These are phyloP conservation scores for Tuberolachnus salignus DNA, from an alignment of 2,888 invertebrate genomes.

Conservation along the genomic window DNA sequence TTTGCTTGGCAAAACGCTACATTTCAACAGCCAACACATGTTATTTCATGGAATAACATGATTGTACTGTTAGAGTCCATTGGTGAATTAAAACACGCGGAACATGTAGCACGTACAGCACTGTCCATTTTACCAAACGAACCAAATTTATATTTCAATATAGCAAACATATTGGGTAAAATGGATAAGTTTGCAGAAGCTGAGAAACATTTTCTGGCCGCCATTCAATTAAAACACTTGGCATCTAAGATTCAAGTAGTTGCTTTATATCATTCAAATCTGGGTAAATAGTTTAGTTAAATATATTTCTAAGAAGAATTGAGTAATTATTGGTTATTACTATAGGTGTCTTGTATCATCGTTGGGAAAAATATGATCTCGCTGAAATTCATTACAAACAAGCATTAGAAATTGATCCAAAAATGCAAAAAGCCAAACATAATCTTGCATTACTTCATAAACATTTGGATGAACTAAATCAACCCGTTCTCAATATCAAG, in stretches of 20 bases:
- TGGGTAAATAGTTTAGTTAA: slow-evolving; percentile 70
- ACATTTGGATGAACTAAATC: slow-evolving; percentile 35
- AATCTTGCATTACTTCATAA: slow-evolving; percentile 69
- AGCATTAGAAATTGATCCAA: slow-evolving; percentile 76
- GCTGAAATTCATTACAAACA: slow-evolving; percentile 78
- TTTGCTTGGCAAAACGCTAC: slow-evolving; percentile 84
- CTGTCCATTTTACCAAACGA: slow-evolving; percentile 75
- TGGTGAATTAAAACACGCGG: slow-evolving; percentile 71
- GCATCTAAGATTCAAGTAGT: slow-evolving; percentile 63
- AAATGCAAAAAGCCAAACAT: slow-evolving; percentile 71
- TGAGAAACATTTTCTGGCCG: slow-evolving; percentile 78
- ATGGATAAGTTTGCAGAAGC: slow-evolving; percentile 76
- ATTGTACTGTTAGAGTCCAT: slow-evolving; percentile 69
- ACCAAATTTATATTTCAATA: slow-evolving; percentile 80
- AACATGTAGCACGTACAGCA: slow-evolving; percentile 74
- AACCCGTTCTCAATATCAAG: slow-evolving; percentile 29
- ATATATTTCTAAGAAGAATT: background rate
- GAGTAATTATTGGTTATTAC: slow-evolving; percentile 28
- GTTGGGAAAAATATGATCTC: slow-evolving; percentile 79
- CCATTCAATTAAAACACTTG: slow-evolving; percentile 72
- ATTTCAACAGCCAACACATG: slow-evolving; percentile 75
- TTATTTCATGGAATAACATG: slow-evolving; percentile 90
- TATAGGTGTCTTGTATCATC: slow-evolving; percentile 87
- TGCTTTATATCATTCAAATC: slow-evolving; percentile 85
- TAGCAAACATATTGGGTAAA: slow-evolving; percentile 90